Conservation (phyloP, 2,888 invertebrate genomes). For the Drosophila algonquin region DNA sequence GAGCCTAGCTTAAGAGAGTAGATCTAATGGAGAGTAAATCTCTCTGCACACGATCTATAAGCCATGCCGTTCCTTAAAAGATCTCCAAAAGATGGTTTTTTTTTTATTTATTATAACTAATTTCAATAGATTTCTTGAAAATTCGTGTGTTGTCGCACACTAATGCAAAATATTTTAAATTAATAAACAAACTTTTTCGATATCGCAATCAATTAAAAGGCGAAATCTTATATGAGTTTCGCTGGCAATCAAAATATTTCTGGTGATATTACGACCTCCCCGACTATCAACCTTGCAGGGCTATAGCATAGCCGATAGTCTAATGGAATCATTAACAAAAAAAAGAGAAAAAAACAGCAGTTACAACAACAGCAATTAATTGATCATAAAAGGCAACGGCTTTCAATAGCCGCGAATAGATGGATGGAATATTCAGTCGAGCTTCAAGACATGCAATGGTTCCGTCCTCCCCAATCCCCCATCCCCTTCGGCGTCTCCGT, state of each 20-base stretch:
- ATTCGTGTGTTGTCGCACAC: too few species aligned
- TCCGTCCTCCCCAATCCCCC: not conserved
- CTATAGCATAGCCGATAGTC: conserved; percentile 5
- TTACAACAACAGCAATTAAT: conserved; percentile 46
- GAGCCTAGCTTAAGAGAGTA: too few species aligned
- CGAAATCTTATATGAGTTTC: conserved; percentile 12
- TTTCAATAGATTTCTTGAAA: too few species aligned
- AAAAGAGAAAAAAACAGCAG: not conserved
- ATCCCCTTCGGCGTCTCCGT: conserved; percentile 6
- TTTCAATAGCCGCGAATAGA: conserved; percentile 42
- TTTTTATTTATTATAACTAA: not conserved
- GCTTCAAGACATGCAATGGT: conserved; percentile 71
- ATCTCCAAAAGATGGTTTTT: not conserved
- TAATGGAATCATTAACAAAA: conserved; percentile 37
- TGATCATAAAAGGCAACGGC: conserved; percentile 60
- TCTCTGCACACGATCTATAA: too few species aligned
- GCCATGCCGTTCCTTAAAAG: too few species aligned
- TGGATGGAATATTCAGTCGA: conserved; percentile 67
- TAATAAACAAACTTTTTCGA: conserved; percentile 5
- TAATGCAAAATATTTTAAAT: not conserved
- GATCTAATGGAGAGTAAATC: too few species aligned
- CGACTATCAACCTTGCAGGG: conserved; percentile 21
- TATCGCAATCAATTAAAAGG: not conserved
- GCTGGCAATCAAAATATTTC: conserved; percentile 29
- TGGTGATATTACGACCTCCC: conserved; percentile 24